Conservation (phyloP, 2,888 invertebrate species). For the Drosophila picticornis region DNA sequence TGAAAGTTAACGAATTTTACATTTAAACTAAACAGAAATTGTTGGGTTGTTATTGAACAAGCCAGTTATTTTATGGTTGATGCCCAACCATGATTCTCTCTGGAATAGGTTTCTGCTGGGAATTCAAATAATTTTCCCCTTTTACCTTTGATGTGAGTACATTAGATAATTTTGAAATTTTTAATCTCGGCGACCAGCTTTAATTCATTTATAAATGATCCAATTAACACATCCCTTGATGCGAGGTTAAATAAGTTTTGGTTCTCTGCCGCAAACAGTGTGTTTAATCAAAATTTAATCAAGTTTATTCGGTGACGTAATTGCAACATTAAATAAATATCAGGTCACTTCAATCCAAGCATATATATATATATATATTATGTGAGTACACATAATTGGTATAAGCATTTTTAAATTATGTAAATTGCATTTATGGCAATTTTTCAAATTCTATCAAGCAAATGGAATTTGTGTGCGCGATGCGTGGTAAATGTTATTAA, state of each 20-base stretch:
- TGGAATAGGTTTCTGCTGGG: background rate
- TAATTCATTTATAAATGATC: background rate
- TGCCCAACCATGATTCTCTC: background rate
- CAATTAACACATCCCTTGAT: slow-evolving; percentile 6
- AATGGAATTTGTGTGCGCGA: slow-evolving; percentile 63
- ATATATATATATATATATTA: background rate
- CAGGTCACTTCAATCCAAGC: slow-evolving; percentile 25
- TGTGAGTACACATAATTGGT: slow-evolving; percentile 23
- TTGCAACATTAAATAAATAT: slow-evolving; percentile 58
- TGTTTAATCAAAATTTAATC: slow-evolving; percentile 32
- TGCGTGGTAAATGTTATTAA: slow-evolving; percentile 75
- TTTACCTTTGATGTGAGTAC: background rate
- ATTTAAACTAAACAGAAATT: background rate
- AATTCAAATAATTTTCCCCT: background rate
- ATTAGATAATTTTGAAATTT: background rate
- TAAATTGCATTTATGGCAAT: slow-evolving; percentile 65
- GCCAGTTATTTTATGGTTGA: background rate
- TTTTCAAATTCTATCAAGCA: slow-evolving; percentile 70
- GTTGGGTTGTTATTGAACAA: background rate
- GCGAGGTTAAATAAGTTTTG: slow-evolving; percentile 6
- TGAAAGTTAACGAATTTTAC: background rate
- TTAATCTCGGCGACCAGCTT: background rate
- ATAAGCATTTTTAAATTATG: slow-evolving; percentile 55
- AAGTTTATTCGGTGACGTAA: slow-evolving; percentile 32
- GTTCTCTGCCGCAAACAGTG: background rate